Percentiles rank a stretch among this genome's conserved stretches.
These are phyloP conservation scores for Rhynchopsitta pachyrhyncha DNA, from an alignment of 2,113 vertebrate genomes.

Conservation along the genomic window DNA sequence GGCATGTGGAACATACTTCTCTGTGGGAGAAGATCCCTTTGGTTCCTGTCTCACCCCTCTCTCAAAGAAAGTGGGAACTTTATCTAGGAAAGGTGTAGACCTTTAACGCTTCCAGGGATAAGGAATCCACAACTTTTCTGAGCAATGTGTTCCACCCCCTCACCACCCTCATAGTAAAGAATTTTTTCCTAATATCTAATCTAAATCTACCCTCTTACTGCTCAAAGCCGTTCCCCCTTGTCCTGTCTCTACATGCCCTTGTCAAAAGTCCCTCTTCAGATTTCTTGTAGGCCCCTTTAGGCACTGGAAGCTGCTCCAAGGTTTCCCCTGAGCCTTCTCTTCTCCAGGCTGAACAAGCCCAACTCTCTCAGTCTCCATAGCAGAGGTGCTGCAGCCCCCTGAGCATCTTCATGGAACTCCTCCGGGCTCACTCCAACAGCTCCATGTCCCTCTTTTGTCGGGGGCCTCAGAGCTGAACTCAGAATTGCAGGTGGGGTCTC, in stretches of 20 bases:
- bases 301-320: neutral
- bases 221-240: neutral
- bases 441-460: neutral
- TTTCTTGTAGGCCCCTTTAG: neutral
- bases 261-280: neutral
- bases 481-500: neutral
- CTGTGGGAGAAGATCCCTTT: neutral
- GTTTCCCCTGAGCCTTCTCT: neutral
- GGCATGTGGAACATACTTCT: neutral
- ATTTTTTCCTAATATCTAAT: neutral
- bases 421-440: neutral
- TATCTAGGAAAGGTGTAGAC: neutral
- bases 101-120: neutral
- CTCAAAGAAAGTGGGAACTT: neutral
- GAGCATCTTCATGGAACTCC: neutral
- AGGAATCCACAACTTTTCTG: neutral
- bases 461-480: neutral
- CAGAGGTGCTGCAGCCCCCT: neutral
- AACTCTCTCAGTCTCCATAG: neutral
- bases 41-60: neutral
- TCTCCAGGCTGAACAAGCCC: neutral
- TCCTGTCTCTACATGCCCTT: neutral
- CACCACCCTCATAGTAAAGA: neutral
- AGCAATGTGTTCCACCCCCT: neutral
- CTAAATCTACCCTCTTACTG: neutral